Evolutionary conservation across 2,888 invertebrate species (phyloP).

Genomic region (Caenorhabditis wallacei): DNA sequence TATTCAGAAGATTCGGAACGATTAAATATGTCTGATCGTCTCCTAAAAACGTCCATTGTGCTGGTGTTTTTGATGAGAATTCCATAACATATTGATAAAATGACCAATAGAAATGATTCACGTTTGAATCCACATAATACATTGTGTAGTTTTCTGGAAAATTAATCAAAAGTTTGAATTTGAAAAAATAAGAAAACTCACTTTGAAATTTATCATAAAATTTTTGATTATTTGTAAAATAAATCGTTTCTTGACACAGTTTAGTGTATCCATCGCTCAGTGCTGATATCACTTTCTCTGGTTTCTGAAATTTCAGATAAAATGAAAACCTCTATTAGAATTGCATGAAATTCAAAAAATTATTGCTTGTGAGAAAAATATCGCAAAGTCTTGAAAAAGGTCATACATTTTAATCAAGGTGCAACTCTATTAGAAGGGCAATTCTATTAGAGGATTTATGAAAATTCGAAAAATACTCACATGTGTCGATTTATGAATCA

Average conservation of each 20-base stretch:
- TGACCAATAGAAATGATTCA: constrained; percentile 55
- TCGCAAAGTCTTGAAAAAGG: no score
- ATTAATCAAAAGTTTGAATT: constrained; percentile 4
- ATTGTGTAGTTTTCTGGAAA: constrained; percentile 51
- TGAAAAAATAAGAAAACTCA: not conserved
- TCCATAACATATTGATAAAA: constrained; percentile 61
- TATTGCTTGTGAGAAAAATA: no score
- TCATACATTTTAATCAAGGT: no score
- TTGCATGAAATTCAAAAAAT: no score
- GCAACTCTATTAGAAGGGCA: no score
- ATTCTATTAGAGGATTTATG: not conserved
- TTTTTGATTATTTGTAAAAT: constrained; percentile 50
- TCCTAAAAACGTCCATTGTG: constrained; percentile 65
- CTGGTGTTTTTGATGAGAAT: constrained; percentile 49
- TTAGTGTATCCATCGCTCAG: constrained; percentile 58
- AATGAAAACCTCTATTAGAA: no score
- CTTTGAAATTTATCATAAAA: constrained; percentile 38
- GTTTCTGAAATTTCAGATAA: constrained; percentile 44
- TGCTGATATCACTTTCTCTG: constrained; percentile 51
- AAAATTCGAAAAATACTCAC: constrained; percentile 16
- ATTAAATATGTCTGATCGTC: constrained; percentile 65
- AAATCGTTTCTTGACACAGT: constrained; percentile 59
- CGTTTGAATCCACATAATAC: constrained; percentile 5
- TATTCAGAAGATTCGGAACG: constrained; percentile 44
- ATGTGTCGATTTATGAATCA: constrained; percentile 36